Percentiles rank a stretch among this genome's conserved stretches.
phyloP scores from a whole-genome alignment of 1,140 invertebrate species.

The Meloidogyne exigua region DNA sequence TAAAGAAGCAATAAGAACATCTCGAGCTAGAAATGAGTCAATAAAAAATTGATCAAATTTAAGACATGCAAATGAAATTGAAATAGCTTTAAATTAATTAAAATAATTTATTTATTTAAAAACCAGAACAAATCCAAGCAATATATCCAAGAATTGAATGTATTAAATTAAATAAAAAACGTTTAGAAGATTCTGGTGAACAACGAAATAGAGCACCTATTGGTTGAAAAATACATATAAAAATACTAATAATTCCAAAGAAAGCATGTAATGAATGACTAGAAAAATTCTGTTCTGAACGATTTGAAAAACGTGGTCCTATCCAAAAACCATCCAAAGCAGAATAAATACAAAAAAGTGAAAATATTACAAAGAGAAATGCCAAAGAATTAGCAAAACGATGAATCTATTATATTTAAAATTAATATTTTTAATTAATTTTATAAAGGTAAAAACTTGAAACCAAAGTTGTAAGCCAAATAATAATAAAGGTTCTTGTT shows the following conservation, averaged over 20 bases:
- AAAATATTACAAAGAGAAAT: not conserved
- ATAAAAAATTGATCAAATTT: constrained; percentile 4
- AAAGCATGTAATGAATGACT: not conserved
- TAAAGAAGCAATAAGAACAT: constrained; percentile 8
- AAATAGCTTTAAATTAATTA: not conserved
- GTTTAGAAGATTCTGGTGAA: not conserved
- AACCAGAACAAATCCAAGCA: constrained; percentile 17
- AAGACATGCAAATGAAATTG: not conserved
- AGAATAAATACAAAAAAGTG: constrained; percentile 18
- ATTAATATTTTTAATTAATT: not conserved
- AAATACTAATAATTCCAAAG: constrained; percentile 1
- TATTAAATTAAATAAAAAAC: constrained; percentile 12
- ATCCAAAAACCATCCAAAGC: constrained; percentile 3
- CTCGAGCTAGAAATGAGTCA: constrained; percentile 1
- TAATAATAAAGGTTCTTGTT: not conserved
- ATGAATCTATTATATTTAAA: constrained; percentile 14
- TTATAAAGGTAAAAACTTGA: not conserved
- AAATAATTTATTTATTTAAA: not conserved
- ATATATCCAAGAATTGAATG: constrained; percentile 7
- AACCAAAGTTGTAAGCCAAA: constrained; percentile 21
- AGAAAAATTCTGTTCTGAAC: constrained; percentile 10
- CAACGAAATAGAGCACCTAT: constrained; percentile 13
- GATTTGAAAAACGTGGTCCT: not conserved
- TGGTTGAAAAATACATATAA: not conserved
- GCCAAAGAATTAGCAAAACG: constrained; percentile 8